phyloP scores from a whole-genome alignment of 92 coral and sea anemone species.

The Porites evermanni region DNA sequence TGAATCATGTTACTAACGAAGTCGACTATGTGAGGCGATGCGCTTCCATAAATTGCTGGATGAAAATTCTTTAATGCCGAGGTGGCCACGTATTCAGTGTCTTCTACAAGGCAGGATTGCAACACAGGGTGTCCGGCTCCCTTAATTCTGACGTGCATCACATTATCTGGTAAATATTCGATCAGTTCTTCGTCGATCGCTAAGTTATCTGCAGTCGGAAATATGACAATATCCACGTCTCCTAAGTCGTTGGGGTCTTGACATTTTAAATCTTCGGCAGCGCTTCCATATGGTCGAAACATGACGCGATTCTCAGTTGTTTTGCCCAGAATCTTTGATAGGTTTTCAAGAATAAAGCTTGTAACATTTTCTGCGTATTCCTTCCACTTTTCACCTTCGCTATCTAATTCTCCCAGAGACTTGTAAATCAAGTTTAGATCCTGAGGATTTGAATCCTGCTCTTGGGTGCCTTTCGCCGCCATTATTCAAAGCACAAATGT shows the following conservation, averaged over 20 bases:
- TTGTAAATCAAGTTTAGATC: slow-evolving; percentile 42
- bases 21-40: background rate
- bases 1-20: background rate
- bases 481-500: background rate
- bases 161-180: slow-evolving; percentile 32
- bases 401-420: slow-evolving; percentile 22
- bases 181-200: slow-evolving; percentile 50
- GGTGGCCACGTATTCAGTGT: slow-evolving; percentile 60
- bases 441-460: background rate
- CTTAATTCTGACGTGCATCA: slow-evolving; percentile 56
- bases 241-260: slow-evolving; percentile 61
- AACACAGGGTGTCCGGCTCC: slow-evolving; percentile 65
- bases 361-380: background rate
- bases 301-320: background rate
- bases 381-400: slow-evolving; percentile 18
- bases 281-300: slow-evolving; percentile 60
- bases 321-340: background rate
- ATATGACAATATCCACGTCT: slow-evolving; percentile 71
- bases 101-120: slow-evolving; percentile 50
- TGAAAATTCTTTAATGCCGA: slow-evolving; percentile 64
- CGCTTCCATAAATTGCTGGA: slow-evolving; percentile 60
- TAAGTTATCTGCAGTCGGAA: slow-evolving; percentile 52
- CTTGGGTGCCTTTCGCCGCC: slow-evolving; percentile 6
- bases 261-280: slow-evolving; percentile 63
- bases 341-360: background rate